Evolutionary conservation across 2,797 vertebrate genomes (phyloP).

Genomic region (Vipera latastei): DNA sequence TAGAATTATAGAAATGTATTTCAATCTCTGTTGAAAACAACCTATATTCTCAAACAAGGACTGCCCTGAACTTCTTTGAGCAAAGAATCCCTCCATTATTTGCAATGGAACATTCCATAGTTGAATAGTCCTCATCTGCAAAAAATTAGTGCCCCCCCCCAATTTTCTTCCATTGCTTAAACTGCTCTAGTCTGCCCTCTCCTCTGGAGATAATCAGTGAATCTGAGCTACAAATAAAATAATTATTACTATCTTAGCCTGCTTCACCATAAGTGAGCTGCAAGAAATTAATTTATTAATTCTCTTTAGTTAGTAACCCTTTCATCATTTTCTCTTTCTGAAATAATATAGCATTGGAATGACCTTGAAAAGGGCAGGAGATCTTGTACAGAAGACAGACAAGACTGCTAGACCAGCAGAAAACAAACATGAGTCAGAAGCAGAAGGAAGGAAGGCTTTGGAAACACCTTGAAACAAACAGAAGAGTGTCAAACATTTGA

Average conservation of each 20-base stretch:
- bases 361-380: constrained; percentile 43
- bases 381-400: constrained; percentile 41
- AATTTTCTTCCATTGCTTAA: neutral
- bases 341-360: constrained; percentile 35
- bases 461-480: constrained; percentile 60
- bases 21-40: neutral
- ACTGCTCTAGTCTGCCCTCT: neutral
- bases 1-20: neutral
- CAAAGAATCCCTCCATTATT: neutral
- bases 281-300: constrained; percentile 20
- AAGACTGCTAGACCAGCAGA: constrained; percentile 21
- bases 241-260: constrained; percentile 22
- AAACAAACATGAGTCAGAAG: constrained; percentile 57
- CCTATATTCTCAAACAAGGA: neutral
- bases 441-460: constrained; percentile 34
- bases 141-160: neutral
- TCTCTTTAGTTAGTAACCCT: constrained; percentile 23
- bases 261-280: constrained; percentile 12
- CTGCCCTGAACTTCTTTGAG: neutral
- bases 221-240: constrained; percentile 27
- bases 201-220: constrained; percentile 32
- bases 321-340: neutral
- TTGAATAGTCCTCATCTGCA: neutral
- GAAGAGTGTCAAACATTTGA: constrained; percentile 56
- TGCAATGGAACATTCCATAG: neutral